Evolutionary conservation across 1,140 invertebrate genomes (phyloP).

Genomic region (Drosophila santomea): DNA sequence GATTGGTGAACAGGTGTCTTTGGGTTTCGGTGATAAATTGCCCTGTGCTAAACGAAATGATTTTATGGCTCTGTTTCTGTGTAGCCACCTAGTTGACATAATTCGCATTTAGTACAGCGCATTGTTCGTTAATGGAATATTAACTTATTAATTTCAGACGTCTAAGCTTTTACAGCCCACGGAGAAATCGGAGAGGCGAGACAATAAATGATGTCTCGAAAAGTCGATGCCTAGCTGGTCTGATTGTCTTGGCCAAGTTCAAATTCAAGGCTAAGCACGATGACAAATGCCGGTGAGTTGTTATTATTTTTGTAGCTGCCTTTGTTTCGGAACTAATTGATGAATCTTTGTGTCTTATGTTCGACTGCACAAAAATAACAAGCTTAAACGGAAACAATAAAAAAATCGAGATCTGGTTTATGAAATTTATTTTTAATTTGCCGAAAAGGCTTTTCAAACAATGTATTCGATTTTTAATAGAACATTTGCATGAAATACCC

Average conservation of each 20-base stretch:
- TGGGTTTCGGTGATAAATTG: constrained; percentile 55
- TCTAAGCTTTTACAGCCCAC: constrained; percentile 62
- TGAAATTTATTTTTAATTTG: constrained; percentile 37
- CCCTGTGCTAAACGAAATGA: constrained; percentile 36
- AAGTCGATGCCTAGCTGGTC: constrained; percentile 46
- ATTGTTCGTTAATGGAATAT: constrained; percentile 42
- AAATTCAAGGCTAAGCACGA: constrained; percentile 78
- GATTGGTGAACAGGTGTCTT: constrained; percentile 19
- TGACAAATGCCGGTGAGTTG: constrained; percentile 42
- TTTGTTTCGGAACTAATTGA: constrained; percentile 43
- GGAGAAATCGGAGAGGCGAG: constrained; percentile 12
- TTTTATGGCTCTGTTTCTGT: constrained; percentile 52
- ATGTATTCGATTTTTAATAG: constrained; percentile 41
- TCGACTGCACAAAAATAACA: constrained; percentile 26
- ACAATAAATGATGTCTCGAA: constrained; percentile 49
- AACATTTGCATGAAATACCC: constrained; percentile 27
- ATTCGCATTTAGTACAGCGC: constrained; percentile 46
- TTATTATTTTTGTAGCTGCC: constrained; percentile 29
- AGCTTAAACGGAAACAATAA: constrained; percentile 43
- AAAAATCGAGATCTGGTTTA: constrained; percentile 47
- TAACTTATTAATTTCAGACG: constrained; percentile 41
- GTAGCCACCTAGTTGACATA: constrained; percentile 11
- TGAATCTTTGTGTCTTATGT: constrained; percentile 23
- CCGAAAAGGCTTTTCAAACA: not conserved
- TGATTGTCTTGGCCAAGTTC: constrained; percentile 73